These are phyloP conservation scores for Malurus leucopterus DNA, from an alignment of 2,797 vertebrate species.

Conservation along the genomic window DNA sequence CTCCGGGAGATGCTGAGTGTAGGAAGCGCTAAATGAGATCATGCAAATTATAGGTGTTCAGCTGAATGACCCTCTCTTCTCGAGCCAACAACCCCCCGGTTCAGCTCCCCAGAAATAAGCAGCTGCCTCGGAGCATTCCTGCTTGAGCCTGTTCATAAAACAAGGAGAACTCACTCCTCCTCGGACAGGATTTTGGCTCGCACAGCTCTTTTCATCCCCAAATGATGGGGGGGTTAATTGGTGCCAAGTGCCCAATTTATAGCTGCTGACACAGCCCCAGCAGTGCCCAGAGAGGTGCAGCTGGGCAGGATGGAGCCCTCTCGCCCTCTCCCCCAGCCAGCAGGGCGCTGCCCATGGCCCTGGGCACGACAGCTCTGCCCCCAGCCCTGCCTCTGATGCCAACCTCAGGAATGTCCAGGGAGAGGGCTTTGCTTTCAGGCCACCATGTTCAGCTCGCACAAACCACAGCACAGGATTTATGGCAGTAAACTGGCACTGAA, in stretches of 20 bases:
- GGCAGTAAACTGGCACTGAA: background rate
- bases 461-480: background rate
- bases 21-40: slow-evolving; percentile 13
- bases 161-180: background rate
- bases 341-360: background rate
- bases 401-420: background rate
- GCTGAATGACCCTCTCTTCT: slow-evolving; percentile 24
- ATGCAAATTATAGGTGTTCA: slow-evolving; percentile 37
- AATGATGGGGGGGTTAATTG: background rate
- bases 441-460: background rate
- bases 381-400: background rate
- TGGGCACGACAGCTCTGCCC: background rate
- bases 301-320: background rate
- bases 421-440: background rate
- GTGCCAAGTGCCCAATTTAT: background rate
- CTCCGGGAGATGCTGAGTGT: slow-evolving; percentile 6
- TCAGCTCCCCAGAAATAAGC: slow-evolving; percentile 16
- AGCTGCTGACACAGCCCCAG: background rate
- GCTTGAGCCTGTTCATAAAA: background rate
- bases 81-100: background rate
- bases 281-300: background rate
- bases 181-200: background rate
- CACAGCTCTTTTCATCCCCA: background rate
- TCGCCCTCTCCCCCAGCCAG: background rate
- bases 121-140: slow-evolving; percentile 13